Evolutionary conservation across 2,888 invertebrate genomes (phyloP).

Genomic region (Chaitophorus viminalis): DNA sequence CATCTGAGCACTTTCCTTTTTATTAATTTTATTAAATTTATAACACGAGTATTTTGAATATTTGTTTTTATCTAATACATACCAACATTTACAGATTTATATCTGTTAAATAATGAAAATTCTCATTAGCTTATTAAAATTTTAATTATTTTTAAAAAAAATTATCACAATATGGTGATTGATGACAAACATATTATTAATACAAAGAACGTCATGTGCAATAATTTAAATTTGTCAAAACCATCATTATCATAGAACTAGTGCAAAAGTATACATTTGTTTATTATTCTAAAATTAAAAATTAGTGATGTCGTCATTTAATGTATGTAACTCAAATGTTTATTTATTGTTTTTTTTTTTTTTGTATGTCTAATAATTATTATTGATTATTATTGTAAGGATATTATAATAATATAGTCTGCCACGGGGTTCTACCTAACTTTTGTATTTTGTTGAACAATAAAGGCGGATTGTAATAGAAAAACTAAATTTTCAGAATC

Average conservation of each 20-base stretch:
- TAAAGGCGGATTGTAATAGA: constrained; percentile 51
- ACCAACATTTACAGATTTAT: no score
- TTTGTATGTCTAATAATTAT: constrained; percentile 34
- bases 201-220: neutral
- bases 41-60: neutral
- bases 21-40: constrained; percentile 27
- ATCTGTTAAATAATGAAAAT: no score
- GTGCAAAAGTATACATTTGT: constrained; percentile 1
- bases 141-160: no score
- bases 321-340: constrained; percentile 19
- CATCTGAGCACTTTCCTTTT: constrained; percentile 17
- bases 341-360: constrained; percentile 21
- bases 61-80: constrained; percentile 5
- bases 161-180: no score
- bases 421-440: neutral
- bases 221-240: neutral
- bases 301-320: constrained; percentile 15
- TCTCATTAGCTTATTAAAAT: no score
- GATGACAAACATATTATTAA: no score
- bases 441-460: constrained; percentile 26
- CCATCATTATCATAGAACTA: neutral
- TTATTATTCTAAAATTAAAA: constrained; percentile 43
- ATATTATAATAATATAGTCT: constrained; percentile 26
- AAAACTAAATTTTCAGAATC: constrained; percentile 49
- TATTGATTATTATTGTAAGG: neutral